These are phyloP conservation scores for Piscicola geometra DNA, from an alignment of 2,888 invertebrate genomes.

Conservation along the genomic window DNA sequence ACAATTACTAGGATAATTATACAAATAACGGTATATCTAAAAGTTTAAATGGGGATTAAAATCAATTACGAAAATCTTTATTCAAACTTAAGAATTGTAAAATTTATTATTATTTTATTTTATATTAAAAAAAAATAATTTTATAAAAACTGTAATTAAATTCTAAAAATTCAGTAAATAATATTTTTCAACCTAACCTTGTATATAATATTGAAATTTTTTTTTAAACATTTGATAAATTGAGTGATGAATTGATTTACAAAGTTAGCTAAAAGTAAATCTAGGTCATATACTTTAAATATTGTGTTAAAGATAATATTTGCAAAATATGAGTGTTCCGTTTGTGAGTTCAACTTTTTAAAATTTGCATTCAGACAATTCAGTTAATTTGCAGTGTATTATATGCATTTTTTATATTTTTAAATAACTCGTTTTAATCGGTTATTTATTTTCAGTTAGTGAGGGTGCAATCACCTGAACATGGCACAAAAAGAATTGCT, in stretches of 20 bases:
- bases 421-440: background rate
- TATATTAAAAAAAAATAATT: too few relatives aligned
- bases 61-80: background rate
- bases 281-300: background rate
- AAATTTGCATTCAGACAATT: background rate
- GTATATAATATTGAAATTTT: too few relatives aligned
- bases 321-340: slow-evolving; percentile 4
- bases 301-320: background rate
- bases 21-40: slow-evolving; percentile 1
- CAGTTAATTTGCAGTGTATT: background rate
- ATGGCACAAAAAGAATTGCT: slow-evolving; percentile 52
- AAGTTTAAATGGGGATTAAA: background rate
- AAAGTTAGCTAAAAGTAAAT: slow-evolving; percentile 5
- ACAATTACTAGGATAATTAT: slow-evolving; percentile 4
- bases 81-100: background rate
- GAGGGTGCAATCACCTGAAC: slow-evolving; percentile 52
- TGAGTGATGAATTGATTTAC: too few relatives aligned
- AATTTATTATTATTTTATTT: too few relatives aligned
- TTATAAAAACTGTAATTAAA: too few relatives aligned
- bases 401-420: background rate
- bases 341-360: too few relatives aligned
- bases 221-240: too few relatives aligned
- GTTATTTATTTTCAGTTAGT: slow-evolving; percentile 45
- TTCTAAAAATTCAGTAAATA: too few relatives aligned
- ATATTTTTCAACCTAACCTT: too few relatives aligned